These are phyloP conservation scores for Pluvianellus socialis DNA, from an alignment of 2,113 vertebrate genomes.

Conservation along the genomic window DNA sequence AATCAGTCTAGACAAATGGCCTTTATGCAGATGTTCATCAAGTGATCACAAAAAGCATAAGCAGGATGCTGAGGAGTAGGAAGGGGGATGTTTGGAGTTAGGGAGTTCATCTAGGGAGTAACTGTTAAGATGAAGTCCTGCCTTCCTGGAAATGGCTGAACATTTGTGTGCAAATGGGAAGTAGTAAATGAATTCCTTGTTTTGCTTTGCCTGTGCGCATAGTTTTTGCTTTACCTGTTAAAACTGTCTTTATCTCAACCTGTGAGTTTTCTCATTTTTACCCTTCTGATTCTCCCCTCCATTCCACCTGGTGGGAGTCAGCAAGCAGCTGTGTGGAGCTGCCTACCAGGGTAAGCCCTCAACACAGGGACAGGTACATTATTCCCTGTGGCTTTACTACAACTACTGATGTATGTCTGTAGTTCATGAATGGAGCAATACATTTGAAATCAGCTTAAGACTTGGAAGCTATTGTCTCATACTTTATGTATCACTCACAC, in stretches of 20 bases:
- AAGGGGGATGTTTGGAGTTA: neutral
- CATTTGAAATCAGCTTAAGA: neutral
- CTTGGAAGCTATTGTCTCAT: neutral
- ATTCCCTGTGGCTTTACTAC: neutral
- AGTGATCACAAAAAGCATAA: neutral
- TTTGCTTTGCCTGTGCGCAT: neutral
- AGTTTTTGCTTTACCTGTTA: neutral
- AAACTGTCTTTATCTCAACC: neutral
- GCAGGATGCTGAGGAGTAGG: neutral
- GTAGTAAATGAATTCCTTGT: neutral
- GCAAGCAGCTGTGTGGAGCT: neutral
- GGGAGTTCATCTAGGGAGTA: neutral
- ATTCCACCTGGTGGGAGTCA: neutral
- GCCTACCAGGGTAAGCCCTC: neutral
- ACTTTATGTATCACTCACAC: neutral
- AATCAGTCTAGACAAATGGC: neutral
- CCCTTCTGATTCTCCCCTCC: neutral
- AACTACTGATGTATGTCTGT: neutral
- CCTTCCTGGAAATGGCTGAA: neutral
- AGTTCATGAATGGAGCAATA: neutral
- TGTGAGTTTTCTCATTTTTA: neutral
- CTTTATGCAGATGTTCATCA: neutral
- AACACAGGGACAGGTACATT: neutral
- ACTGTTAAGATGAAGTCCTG: neutral
- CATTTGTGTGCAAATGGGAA: rapidly evolving